A percentile compares a stretch with the other conserved stretches of the same genome.
These are phyloP conservation scores for Heliconius congener DNA, from an alignment of 1,140 invertebrate genomes.

Conservation along the genomic window DNA sequence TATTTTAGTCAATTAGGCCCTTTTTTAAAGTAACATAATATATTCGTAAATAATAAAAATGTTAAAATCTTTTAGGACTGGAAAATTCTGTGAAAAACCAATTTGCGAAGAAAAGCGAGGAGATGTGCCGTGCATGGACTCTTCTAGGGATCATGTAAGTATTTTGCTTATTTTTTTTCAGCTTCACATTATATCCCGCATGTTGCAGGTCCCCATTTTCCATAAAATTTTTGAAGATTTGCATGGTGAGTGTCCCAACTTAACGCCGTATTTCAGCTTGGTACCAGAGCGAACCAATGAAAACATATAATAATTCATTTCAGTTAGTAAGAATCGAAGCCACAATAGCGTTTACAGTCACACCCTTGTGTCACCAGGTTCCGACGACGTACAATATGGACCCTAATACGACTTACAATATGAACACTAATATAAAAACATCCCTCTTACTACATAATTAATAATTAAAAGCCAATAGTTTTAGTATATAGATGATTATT, in stretches of 20 bases:
- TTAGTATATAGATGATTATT: constrained; percentile 11
- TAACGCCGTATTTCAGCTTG: too few relatives aligned
- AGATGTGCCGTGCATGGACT: constrained; percentile 50
- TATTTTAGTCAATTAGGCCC: not conserved
- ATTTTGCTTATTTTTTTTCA: not conserved
- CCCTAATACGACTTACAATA: too few relatives aligned
- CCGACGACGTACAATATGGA: too few relatives aligned
- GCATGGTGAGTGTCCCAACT: too few relatives aligned
- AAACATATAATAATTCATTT: too few relatives aligned
- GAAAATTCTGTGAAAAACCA: constrained; percentile 43
- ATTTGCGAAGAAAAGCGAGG: constrained; percentile 49
- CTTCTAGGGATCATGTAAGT: constrained; percentile 47
- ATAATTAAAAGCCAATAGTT: not conserved
- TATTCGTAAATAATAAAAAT: not conserved
- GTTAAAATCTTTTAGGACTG: constrained; percentile 41
- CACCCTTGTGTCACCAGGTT: too few relatives aligned
- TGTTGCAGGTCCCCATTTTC: too few relatives aligned
- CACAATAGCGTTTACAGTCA: too few relatives aligned
- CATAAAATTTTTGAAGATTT: too few relatives aligned
- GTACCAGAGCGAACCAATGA: too few relatives aligned
- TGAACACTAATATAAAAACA: not conserved
- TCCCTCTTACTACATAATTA: not conserved
- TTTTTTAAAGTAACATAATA: not conserved
- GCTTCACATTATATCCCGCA: too few relatives aligned
- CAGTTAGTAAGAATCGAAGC: too few relatives aligned